A percentile compares a stretch with the other conserved stretches of the same genome.
Evolutionary conservation across 2,888 invertebrate species (phyloP).

Genomic region (Drosophila cognata): DNA sequence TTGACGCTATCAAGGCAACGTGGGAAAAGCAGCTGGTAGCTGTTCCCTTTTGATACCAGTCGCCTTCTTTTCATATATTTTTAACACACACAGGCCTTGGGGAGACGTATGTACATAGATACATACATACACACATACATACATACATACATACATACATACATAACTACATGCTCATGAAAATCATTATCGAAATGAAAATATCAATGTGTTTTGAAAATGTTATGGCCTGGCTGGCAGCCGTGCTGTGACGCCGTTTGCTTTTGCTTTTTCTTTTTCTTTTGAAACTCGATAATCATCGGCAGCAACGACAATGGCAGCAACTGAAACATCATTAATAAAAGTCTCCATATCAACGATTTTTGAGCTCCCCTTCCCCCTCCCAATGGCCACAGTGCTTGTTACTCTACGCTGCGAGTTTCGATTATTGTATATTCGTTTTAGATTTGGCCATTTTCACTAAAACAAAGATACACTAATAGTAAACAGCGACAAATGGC

Average conservation of each 20-base stretch:
- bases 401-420: background rate
- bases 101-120: background rate
- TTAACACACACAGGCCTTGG: slow-evolving; percentile 24
- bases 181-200: slow-evolving; percentile 68
- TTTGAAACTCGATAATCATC: slow-evolving; percentile 47
- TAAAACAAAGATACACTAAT: background rate
- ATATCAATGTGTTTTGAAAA: slow-evolving; percentile 61
- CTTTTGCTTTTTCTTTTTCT: background rate
- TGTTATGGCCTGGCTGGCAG: slow-evolving; percentile 19
- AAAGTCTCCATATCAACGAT: slow-evolving; percentile 36
- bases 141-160: background rate
- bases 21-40: slow-evolving; percentile 59
- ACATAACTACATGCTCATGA: slow-evolving; percentile 26
- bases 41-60: slow-evolving; percentile 56
- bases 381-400: background rate
- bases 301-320: slow-evolving; percentile 28
- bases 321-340: slow-evolving; percentile 53
- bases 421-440: slow-evolving; percentile 18
- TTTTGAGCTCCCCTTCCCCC: background rate
- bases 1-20: slow-evolving; percentile 67
- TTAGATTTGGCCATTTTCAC: background rate
- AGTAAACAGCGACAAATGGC: background rate
- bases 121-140: background rate
- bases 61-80: slow-evolving; percentile 26
- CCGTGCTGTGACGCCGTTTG: background rate